Evolutionary conservation across 2,797 vertebrate species (phyloP).

Genomic region (Gobionotothen gibberifrons): DNA sequence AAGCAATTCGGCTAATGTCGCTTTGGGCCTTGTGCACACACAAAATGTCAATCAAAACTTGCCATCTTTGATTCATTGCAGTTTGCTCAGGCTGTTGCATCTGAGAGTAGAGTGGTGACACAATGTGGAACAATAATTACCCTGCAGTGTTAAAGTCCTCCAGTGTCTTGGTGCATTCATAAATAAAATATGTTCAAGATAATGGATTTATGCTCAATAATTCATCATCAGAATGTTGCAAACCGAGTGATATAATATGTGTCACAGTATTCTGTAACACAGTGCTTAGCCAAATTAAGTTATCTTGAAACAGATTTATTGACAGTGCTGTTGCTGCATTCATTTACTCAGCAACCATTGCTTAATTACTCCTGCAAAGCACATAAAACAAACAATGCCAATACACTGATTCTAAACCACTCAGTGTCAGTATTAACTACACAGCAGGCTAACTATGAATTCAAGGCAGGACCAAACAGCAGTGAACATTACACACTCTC

Average conservation of each 20-base stretch:
- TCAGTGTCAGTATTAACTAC: constrained; percentile 74
- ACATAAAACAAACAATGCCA: constrained; percentile 79
- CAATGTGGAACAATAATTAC: constrained; percentile 84
- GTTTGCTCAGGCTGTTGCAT: constrained; percentile 74
- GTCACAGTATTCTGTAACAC: constrained; percentile 78
- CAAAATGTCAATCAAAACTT: constrained; percentile 82
- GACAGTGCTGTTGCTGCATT: constrained; percentile 71
- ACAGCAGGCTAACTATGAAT: constrained; percentile 51
- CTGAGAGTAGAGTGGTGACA: constrained; percentile 77
- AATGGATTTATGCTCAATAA: constrained; percentile 88
- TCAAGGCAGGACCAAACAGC: constrained; percentile 36
- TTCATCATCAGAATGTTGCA: constrained; percentile 84
- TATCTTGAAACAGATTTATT: constrained; percentile 85
- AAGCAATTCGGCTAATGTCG: constrained; percentile 82
- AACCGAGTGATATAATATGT: constrained; percentile 82
- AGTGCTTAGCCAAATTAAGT: constrained; percentile 83
- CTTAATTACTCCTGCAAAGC: constrained; percentile 79
- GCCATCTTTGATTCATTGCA: constrained; percentile 76
- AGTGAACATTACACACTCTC: constrained; percentile 21
- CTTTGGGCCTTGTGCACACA: constrained; percentile 73
- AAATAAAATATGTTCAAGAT: constrained; percentile 86
- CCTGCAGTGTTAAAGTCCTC: constrained; percentile 80
- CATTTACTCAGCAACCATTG: constrained; percentile 79
- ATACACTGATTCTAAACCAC: constrained; percentile 74
- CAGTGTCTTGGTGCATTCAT: constrained; percentile 83